A percentile compares a stretch with the other conserved stretches of the same genome.
Conservation (phyloP, 2,888 invertebrate species). For the Heliconius charithonia region DNA sequence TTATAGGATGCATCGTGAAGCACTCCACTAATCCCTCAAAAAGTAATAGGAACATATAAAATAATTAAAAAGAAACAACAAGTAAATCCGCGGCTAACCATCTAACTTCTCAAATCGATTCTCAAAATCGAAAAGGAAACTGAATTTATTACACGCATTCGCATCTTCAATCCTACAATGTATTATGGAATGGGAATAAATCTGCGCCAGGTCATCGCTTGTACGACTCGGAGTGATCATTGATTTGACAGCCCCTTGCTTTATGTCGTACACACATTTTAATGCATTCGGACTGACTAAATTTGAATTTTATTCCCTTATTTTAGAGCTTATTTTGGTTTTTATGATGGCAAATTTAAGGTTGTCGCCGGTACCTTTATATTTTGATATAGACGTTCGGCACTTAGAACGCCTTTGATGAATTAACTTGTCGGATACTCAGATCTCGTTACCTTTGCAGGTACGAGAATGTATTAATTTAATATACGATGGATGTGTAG, state of each 20-base stretch:
- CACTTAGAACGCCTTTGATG: constrained; percentile 52
- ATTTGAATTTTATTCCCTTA: constrained; percentile 27
- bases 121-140: constrained; percentile 7
- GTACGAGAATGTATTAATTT: constrained; percentile 43
- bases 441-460: constrained; percentile 47
- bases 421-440: constrained; percentile 51
- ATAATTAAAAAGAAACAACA: neutral
- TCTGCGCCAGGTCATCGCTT: constrained; percentile 50
- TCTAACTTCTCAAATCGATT: neutral
- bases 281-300: neutral
- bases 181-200: constrained; percentile 46
- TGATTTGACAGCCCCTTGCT: constrained; percentile 56
- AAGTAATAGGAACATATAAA: neutral
- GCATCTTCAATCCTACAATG: constrained; percentile 35
- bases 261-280: constrained; percentile 34
- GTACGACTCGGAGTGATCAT: constrained; percentile 51
- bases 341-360: constrained; percentile 5
- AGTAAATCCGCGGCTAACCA: neutral
- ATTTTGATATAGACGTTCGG: constrained; percentile 48
- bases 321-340: constrained; percentile 5
- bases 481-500: constrained; percentile 30
- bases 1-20: no score
- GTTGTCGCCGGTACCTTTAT: constrained; percentile 50
- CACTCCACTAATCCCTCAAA: neutral
- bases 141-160: constrained; percentile 23